Base-by-base conservation (phyloP, 92 coral and sea anemone genomes). In the Isaurus tuberculatus region DNA sequence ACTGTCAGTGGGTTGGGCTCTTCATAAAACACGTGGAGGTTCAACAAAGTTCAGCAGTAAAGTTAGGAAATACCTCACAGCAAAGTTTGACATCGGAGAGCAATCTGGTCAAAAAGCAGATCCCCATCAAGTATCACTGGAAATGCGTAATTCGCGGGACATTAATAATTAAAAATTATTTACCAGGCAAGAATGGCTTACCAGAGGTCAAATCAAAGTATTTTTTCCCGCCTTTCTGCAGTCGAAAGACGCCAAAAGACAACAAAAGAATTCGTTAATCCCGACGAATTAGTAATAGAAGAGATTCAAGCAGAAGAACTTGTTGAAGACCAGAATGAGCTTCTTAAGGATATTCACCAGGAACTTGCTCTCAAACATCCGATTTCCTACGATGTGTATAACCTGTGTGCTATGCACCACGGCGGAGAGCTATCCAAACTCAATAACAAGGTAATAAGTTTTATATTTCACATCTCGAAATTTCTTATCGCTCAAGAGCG, bases 71-170 rank as follows among this genome's bases (percentile, higher is more conserved):
- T 91, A 83, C 44, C 81, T 89, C 33, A 83, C 89, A 25, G 65
- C 78, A 15, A 89, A 84, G 73, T 91, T 91, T 83, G 72, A 82
- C 23, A 36, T 88, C 29, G 90, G 94, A 60, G 88, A 86, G 80
- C 79, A 83, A 51, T 85, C 90, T 2, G 88, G 90, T 29, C 83
- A 81, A 34, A 91, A 89, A 16, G 87, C 60, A 4, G 75, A 73
- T 79, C 73, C 95, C 20, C 68, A 73, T 17, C 92, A 91, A 77
- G 89, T 91, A 6, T 79, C 89, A 28, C 49, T 55, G 73, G 94
- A 86, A 49, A 86, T 79, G 95, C 85, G 95, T 15, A 88, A 83
- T 16, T 86, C 94, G 23, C 81, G 71, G 60, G 65, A 75, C 31
- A 29, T 26, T 22, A 75, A 77, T 15, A 83, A 83, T 55, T 74